Evolutionary conservation across 2,797 vertebrate genomes (phyloP).

Genomic region (Danio jaintianensis): DNA sequence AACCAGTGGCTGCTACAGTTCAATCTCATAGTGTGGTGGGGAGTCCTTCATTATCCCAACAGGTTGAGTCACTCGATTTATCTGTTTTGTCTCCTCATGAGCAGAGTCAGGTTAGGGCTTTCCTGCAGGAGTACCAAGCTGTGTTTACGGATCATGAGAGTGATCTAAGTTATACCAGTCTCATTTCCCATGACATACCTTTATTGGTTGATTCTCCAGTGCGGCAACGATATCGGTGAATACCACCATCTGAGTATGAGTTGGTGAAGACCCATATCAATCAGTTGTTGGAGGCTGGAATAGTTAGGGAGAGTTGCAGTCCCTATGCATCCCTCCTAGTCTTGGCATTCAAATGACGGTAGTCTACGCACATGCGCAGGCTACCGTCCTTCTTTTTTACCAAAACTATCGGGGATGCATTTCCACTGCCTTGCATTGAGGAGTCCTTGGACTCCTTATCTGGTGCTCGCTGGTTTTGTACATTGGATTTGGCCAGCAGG

Average conservation of each 20-base stretch:
- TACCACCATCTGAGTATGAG: too few relatives aligned
- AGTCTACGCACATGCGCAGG: too few relatives aligned
- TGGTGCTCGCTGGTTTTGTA: too few relatives aligned
- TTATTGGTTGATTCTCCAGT: neutral
- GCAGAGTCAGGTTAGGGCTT: neutral
- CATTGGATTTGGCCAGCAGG: too few relatives aligned
- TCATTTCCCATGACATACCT: neutral
- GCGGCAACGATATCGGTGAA: neutral
- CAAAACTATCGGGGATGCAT: too few relatives aligned
- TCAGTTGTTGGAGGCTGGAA: neutral
- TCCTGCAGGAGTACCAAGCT: neutral
- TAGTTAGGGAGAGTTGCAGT: too few relatives aligned
- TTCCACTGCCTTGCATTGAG: too few relatives aligned
- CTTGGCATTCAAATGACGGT: too few relatives aligned
- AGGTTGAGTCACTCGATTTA: neutral
- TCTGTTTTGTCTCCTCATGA: neutral
- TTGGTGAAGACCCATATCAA: neutral
- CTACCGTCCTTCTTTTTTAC: too few relatives aligned
- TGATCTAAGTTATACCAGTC: neutral
- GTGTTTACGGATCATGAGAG: neutral
- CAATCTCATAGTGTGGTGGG: neutral
- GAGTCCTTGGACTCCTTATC: too few relatives aligned
- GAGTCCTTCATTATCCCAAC: neutral
- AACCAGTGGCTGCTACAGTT: neutral
- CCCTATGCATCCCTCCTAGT: too few relatives aligned